These are phyloP conservation scores for Ispidina picta DNA, from an alignment of 2,797 vertebrate genomes.

Conservation along the genomic window DNA sequence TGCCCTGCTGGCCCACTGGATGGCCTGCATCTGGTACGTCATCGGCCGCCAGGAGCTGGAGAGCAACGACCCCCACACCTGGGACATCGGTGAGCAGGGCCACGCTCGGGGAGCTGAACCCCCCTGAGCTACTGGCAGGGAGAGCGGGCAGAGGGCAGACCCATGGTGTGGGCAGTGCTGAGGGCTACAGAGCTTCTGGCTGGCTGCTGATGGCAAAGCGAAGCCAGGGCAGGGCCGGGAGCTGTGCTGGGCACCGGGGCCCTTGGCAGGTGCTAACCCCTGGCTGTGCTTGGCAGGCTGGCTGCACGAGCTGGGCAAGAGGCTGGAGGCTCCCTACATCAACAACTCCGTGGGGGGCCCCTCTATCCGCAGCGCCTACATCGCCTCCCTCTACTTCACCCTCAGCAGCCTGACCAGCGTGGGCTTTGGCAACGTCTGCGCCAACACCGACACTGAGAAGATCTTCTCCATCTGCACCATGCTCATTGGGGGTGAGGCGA, in stretches of 20 bases:
- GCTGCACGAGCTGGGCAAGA: slow-evolving; percentile 93
- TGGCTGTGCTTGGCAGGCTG: slow-evolving; percentile 81
- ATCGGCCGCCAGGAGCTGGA: slow-evolving; percentile 91
- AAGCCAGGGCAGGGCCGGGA: fast-evolving
- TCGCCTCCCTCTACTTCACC: slow-evolving; percentile 96
- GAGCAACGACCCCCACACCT: slow-evolving; percentile 88
- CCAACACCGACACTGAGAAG: slow-evolving; percentile 94
- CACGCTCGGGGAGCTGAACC: not conserved
- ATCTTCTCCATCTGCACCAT: slow-evolving; percentile 98
- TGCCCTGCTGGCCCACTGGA: slow-evolving; percentile 94
- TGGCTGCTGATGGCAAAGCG: not conserved
- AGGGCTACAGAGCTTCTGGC: not conserved
- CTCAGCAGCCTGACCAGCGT: slow-evolving; percentile 96
- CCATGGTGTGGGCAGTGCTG: not conserved
- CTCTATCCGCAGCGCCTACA: slow-evolving; percentile 90
- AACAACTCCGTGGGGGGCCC: slow-evolving; percentile 90
- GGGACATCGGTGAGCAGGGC: slow-evolving; percentile 90
- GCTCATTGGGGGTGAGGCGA: slow-evolving; percentile 90
- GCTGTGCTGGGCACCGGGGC: not conserved
- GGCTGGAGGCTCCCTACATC: slow-evolving; percentile 90
- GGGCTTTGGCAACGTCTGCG: slow-evolving; percentile 92
- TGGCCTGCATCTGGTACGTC: slow-evolving; percentile 96
- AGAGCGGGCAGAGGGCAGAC: not conserved
- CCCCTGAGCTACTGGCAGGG: not conserved
- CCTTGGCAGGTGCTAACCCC: not conserved